Base-by-base conservation (phyloP, 2,888 invertebrate genomes). In the Minunthozetes semirufus region DNA sequence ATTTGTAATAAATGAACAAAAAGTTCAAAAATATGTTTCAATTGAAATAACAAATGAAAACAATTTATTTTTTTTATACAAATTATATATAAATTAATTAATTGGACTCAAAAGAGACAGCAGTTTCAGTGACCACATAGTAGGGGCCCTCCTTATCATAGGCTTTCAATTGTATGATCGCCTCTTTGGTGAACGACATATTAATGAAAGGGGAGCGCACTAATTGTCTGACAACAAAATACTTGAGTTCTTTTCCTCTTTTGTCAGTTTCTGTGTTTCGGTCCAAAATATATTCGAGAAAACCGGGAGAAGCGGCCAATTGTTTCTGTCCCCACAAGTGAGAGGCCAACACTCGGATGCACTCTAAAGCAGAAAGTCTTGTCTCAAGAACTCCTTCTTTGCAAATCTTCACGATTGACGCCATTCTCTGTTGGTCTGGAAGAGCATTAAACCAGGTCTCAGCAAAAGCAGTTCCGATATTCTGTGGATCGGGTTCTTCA, bases 331-430 rank as follows among this genome's bases (percentile, higher is more conserved):
- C 94, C 94, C 94, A 95, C 1, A 84, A 83, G 81, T 90, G 90
- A 76, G 85, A 83, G 25, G 89, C 88, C 19, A 93, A 81, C 0
- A 88, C 86, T 78, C 86, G 86, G 63, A 94, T 82, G 42, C 92
- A 84, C 19, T 85, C 84, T 63, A 92, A 84, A 25, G 89, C 88
- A 19, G 89, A 88, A 75, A 88, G 81, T 81, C 89, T 88, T 19
- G 93, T 86, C 79, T 94, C 94, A 0, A 87, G 84, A 81, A 94
- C 94, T 9, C 94, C 94, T 83, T 90, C 91, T 77, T 88, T 88
- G 76, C 88, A 88, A 59, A 89, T 83, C 1, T 85, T 81, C 80
- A 87, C 85, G 53, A 92, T 83, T 74, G 82, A 81, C 50, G 81
- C 81, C n/a, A 82, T 76, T 13, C 76, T 72, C 29, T 80, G 77